Evolutionary conservation across 2,888 invertebrate genomes (phyloP).

Genomic region (Agonopterix heracliana): DNA sequence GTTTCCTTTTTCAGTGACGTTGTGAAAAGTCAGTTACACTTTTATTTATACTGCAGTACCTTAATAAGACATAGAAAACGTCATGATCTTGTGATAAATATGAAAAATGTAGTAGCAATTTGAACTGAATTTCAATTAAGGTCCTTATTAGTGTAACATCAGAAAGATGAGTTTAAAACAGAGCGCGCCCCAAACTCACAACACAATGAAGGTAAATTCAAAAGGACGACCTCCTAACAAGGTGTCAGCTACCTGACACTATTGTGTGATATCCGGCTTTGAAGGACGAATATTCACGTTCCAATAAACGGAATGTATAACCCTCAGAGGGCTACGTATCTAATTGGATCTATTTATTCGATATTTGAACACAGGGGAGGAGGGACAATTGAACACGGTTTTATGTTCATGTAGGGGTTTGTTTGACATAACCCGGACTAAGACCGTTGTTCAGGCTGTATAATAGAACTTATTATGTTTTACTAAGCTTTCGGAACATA

Average conservation of each 20-base stretch:
- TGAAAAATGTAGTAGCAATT: conserved; percentile 8
- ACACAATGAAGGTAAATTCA: conserved; percentile 57
- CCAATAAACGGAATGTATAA: conserved; percentile 46
- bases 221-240: conserved; percentile 61
- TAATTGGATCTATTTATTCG: conserved; percentile 32
- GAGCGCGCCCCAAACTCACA: conserved; percentile 55
- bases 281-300: conserved; percentile 58
- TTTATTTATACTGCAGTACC: too few relatives aligned
- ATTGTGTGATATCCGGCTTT: conserved; percentile 56
- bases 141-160: conserved; percentile 38
- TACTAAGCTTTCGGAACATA: not conserved
- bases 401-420: conserved; percentile 1
- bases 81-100: not conserved
- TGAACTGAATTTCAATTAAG: conserved; percentile 46
- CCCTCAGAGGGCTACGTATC: conserved; percentile 27
- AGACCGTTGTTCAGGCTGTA: too few relatives aligned
- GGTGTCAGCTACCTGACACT: conserved; percentile 69
- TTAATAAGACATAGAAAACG: too few relatives aligned
- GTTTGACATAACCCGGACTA: not conserved
- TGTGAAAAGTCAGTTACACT: too few relatives aligned
- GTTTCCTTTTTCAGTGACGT: too few relatives aligned
- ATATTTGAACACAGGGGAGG: conserved; percentile 18
- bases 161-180: conserved; percentile 52
- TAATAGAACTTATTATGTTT: not conserved
- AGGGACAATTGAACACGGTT: conserved; percentile 7